A percentile compares a stretch with the other conserved stretches of the same genome.
Conservation (phyloP, 2,113 vertebrate genomes). For the Takifugu bimaculatus region DNA sequence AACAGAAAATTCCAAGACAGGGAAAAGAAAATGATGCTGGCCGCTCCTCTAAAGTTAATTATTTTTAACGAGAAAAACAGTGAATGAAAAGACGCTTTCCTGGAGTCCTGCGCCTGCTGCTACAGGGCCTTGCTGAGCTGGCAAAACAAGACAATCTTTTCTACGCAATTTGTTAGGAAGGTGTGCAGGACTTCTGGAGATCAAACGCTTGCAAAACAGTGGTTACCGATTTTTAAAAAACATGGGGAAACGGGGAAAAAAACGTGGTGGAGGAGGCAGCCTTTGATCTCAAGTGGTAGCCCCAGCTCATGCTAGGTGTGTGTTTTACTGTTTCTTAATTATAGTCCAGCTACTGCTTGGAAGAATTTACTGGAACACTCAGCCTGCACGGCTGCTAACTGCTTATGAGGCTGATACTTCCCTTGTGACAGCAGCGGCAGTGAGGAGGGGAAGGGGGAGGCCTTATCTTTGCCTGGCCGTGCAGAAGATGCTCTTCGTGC, state of each 20-base stretch:
- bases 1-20: neutral
- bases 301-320: constrained; percentile 53
- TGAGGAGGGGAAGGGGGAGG: constrained; percentile 7
- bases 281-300: constrained; percentile 71
- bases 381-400: constrained; percentile 29
- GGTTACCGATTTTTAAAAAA: constrained; percentile 32
- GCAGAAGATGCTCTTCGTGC: constrained; percentile 21
- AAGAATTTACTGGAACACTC: constrained; percentile 58
- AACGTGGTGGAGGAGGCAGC: constrained; percentile 29
- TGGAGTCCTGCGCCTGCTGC: neutral
- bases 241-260: neutral
- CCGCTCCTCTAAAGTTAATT: neutral
- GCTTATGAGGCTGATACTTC: constrained; percentile 60
- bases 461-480: constrained; percentile 25
- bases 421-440: constrained; percentile 19
- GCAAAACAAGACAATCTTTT: neutral
- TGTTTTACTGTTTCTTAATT: constrained; percentile 73
- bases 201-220: constrained; percentile 45
- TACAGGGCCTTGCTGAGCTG: neutral
- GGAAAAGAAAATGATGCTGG: too few relatives aligned
- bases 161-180: constrained; percentile 6
- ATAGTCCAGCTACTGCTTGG: constrained; percentile 66
- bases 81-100: neutral
- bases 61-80: neutral
- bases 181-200: constrained; percentile 17